These are phyloP conservation scores for Drosophila crucigera DNA, from an alignment of 2,888 invertebrate genomes.

Conservation along the genomic window DNA sequence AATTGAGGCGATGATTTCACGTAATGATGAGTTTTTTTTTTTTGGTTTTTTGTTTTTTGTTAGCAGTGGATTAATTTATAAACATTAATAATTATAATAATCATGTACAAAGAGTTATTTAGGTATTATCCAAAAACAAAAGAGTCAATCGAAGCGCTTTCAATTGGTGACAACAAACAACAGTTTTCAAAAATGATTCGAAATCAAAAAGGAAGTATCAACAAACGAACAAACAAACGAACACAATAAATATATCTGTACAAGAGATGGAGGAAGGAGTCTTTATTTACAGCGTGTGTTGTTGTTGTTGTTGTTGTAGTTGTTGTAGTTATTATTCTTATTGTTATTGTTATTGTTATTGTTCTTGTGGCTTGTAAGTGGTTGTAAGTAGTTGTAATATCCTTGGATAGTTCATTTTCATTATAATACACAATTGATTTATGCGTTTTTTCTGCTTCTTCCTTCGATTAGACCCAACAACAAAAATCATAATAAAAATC, in stretches of 20 bases:
- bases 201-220: constrained; percentile 55
- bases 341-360: constrained; percentile 48
- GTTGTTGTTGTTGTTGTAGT: constrained; percentile 50
- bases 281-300: constrained; percentile 70
- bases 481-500: constrained; percentile 55
- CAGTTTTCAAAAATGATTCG: constrained; percentile 49
- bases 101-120: constrained; percentile 75
- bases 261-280: constrained; percentile 71
- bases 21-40: constrained; percentile 52
- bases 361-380: constrained; percentile 46
- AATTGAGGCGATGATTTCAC: constrained; percentile 53
- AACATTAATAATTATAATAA: constrained; percentile 79
- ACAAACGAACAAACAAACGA: constrained; percentile 73
- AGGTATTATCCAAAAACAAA: constrained; percentile 55
- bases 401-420: constrained; percentile 43
- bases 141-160: constrained; percentile 66
- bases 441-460: constrained; percentile 27
- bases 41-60: constrained; percentile 42
- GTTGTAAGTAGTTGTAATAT: constrained; percentile 40
- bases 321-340: constrained; percentile 41
- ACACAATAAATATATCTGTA: constrained; percentile 75
- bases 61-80: constrained; percentile 76
- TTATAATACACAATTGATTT: constrained; percentile 58
- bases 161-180: constrained; percentile 73
- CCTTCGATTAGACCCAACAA: constrained; percentile 23